phyloP scores from a whole-genome alignment of 30 jellyfish, hydroid and myxozoan genomes.

The Sanderia malayensis region DNA sequence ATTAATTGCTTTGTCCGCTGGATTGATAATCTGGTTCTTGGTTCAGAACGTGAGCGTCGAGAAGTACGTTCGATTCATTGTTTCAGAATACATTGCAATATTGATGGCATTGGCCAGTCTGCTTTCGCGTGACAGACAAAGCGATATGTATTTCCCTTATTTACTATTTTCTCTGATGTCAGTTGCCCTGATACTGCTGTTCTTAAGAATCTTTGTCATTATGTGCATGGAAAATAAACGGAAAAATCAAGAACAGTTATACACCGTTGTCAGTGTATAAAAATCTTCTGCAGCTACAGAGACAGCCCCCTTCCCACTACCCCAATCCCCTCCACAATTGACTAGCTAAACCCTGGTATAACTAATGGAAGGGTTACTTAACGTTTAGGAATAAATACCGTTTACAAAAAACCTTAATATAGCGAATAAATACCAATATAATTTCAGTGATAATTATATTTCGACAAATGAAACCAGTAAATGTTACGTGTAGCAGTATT shows the following conservation, averaged over 20 bases:
- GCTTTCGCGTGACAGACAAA: slow-evolving; percentile 22
- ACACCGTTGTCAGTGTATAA: slow-evolving; percentile 24
- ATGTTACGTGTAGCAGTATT: no score
- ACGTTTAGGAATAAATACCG: no score
- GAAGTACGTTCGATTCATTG: slow-evolving; percentile 42
- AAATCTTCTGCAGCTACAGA: no score
- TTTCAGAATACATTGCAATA: slow-evolving; percentile 43
- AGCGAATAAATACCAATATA: not conserved
- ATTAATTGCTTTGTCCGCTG: slow-evolving; percentile 16
- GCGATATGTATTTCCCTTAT: slow-evolving; percentile 10
- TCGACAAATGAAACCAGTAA: not conserved
- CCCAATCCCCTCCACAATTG: no score
- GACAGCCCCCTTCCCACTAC: no score
- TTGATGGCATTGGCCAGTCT: slow-evolving; percentile 49
- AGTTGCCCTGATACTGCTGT: slow-evolving; percentile 28
- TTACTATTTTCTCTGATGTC: slow-evolving; percentile 44
- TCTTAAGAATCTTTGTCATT: slow-evolving; percentile 32
- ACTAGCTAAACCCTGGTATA: no score
- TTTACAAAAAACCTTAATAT: no score
- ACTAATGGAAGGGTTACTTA: no score
- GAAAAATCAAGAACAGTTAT: slow-evolving; percentile 17
- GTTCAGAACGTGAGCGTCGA: slow-evolving; percentile 34
- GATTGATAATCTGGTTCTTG: slow-evolving; percentile 52
- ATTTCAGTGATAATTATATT: not conserved
- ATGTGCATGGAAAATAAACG: slow-evolving; percentile 44